Evolutionary conservation across 1,140 invertebrate species (phyloP), one percentile per base, ranked within the genome.

Genomic region (Euura saliciscinereae): DNA sequence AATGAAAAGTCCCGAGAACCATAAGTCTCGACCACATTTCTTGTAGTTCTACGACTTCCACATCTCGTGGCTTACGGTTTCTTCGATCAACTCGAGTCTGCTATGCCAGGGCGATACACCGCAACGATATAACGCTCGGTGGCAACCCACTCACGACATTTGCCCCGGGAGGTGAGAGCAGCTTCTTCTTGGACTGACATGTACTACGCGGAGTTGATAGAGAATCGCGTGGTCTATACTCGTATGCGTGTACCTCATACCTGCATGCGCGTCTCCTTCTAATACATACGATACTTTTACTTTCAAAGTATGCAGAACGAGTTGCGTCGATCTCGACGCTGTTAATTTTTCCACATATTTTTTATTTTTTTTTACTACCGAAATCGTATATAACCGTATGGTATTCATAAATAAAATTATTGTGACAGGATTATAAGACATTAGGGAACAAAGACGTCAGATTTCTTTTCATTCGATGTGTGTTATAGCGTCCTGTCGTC

Each of bases 111-210:
- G 51, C 51, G 51, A 59, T 59, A 59, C 13, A 59, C 8, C 13
- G 6, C 13, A 59, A 59, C 51, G 51, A 11, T 59, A 59, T n/a
- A n/a, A 3, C 8, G 8, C 10, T 8, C 28, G 28, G 28, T 59
- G 51, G 51, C 51, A 59, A n/a, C 51, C 51, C 51, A 28, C 78
- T 78, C 82, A 84, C 83, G 82, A 84, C 78, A 83, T 81, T 85
- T 82, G 84, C 84, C 84, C 82, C 79, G 70, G 82, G 84, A 82
- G 83, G 84, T 85, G 84, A 85, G 84, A 85, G 84, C 45, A 68
- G 71, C 51, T 67, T 67, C 66, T 6, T 67, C 43, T n/a, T 67
- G 28, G 28, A 28, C 28, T 28, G 28, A 28, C 28, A 28, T 28
- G 28, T 28, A 28, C 28, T 28, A 28, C 28, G 28, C 28, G 28